Evolutionary conservation across 2,113 vertebrate genomes (phyloP).

Genomic region (Abramis brama): DNA sequence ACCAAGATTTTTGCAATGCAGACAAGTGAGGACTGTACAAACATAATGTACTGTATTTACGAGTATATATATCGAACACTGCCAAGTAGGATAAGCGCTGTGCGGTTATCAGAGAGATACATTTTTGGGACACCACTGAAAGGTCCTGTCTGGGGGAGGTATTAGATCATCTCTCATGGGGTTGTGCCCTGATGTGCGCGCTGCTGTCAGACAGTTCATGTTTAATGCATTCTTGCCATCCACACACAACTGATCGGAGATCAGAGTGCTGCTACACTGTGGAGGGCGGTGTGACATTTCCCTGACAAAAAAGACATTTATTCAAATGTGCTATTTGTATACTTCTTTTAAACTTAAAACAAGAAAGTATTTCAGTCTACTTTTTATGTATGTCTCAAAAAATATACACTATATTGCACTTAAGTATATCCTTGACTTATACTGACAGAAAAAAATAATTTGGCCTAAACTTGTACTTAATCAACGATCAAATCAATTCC

Average conservation of each 20-base stretch:
- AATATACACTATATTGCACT: too few relatives aligned
- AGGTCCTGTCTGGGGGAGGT: constrained; percentile 25
- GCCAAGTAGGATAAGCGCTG: not conserved
- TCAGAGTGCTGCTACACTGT: not conserved
- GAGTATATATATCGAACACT: not conserved
- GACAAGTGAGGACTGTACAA: not conserved
- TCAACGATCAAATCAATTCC: too few relatives aligned
- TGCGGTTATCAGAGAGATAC: constrained; percentile 7
- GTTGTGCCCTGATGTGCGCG: not conserved
- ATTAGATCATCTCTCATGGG: constrained; percentile 14
- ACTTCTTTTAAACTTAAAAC: too few relatives aligned
- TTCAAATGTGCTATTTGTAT: too few relatives aligned
- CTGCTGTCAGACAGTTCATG: constrained; percentile 30
- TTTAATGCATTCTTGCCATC: constrained; percentile 38
- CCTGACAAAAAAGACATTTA: too few relatives aligned
- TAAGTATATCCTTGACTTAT: too few relatives aligned
- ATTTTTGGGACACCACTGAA: not conserved
- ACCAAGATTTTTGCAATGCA: not conserved
- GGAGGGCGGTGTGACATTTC: not conserved
- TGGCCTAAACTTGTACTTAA: too few relatives aligned
- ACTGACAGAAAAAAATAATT: too few relatives aligned
- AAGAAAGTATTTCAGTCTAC: too few relatives aligned
- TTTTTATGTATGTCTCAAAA: too few relatives aligned
- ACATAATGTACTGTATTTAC: not conserved
- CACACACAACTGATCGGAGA: constrained; percentile 7